These are phyloP conservation scores for Petrocephalus sullivani DNA, from an alignment of 2,797 vertebrate species.

Conservation along the genomic window DNA sequence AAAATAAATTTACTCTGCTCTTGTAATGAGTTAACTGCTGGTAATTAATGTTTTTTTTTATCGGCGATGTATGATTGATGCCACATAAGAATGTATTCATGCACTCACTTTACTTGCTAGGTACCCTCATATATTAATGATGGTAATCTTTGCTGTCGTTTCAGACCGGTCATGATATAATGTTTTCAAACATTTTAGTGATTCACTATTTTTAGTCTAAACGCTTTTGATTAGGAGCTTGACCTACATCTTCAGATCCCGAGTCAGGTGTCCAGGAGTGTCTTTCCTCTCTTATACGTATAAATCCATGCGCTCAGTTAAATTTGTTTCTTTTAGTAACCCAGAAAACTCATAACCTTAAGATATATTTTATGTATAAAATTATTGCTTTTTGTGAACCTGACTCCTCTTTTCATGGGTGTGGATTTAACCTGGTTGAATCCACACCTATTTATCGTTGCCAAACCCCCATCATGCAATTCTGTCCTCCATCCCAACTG, in stretches of 20 bases:
- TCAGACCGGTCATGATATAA: not conserved
- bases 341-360: not conserved
- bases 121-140: not conserved
- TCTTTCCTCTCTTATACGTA: not conserved
- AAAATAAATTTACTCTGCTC: constrained; percentile 6
- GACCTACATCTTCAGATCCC: not conserved
- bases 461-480: not conserved
- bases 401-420: not conserved
- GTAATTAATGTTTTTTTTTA: constrained; percentile 11
- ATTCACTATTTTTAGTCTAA: not conserved
- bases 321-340: not conserved
- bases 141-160: not conserved
- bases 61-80: not conserved
- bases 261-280: not conserved
- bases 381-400: not conserved
- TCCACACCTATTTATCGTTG: not conserved
- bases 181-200: not conserved
- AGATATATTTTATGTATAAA: not conserved
- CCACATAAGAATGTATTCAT: not conserved
- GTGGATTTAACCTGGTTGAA: not conserved
- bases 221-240: not conserved
- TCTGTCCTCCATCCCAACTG: not conserved
- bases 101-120: not conserved
- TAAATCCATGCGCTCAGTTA: not conserved
- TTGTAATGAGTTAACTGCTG: constrained; percentile 6